These are phyloP conservation scores for Labrus mixtus DNA, from an alignment of 2,113 vertebrate species.

Conservation along the genomic window DNA sequence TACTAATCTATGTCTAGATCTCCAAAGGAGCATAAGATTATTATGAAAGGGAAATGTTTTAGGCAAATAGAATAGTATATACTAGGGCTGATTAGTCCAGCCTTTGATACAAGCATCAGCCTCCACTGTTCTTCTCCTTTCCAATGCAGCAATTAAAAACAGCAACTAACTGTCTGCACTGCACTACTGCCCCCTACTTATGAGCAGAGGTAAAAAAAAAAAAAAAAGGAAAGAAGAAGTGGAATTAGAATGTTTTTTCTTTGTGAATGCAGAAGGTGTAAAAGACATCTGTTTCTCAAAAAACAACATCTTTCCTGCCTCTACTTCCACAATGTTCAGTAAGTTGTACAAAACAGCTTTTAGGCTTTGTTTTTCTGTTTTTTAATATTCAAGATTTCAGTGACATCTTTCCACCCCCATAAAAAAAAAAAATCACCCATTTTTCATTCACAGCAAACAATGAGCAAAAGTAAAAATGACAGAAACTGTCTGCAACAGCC, in stretches of 20 bases:
- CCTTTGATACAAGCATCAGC: conserved; percentile 24
- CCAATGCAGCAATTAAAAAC: conserved; percentile 36
- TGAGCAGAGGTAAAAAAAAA: conserved; percentile 46
- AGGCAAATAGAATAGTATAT: neutral
- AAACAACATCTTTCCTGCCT: conserved; percentile 23
- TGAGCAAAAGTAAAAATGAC: conserved; percentile 54
- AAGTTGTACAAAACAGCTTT: conserved; percentile 42
- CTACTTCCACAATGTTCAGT: conserved; percentile 2
- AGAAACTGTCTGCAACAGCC: conserved; percentile 45
- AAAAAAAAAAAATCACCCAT: conserved; percentile 25
- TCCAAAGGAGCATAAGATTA: conserved; percentile 2
- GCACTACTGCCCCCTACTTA: conserved; percentile 64
- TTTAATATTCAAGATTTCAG: conserved; percentile 44
- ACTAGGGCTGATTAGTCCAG: conserved; percentile 23
- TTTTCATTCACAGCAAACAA: conserved; percentile 42
- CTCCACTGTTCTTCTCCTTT: conserved; percentile 29
- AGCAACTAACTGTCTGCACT: conserved; percentile 30
- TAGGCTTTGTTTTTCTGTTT: conserved; percentile 15
- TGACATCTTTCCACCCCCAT: conserved; percentile 32
- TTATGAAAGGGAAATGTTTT: conserved; percentile 11
- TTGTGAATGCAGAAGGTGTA: conserved; percentile 3
- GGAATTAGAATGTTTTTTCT: neutral
- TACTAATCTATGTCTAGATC: neutral
- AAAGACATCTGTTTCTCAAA: conserved; percentile 15
- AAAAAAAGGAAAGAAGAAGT: conserved; percentile 25